Percentiles rank a stretch among this genome's conserved stretches.
Evolutionary conservation across 2,797 vertebrate species (phyloP).

Genomic region (Selene dorsalis): DNA sequence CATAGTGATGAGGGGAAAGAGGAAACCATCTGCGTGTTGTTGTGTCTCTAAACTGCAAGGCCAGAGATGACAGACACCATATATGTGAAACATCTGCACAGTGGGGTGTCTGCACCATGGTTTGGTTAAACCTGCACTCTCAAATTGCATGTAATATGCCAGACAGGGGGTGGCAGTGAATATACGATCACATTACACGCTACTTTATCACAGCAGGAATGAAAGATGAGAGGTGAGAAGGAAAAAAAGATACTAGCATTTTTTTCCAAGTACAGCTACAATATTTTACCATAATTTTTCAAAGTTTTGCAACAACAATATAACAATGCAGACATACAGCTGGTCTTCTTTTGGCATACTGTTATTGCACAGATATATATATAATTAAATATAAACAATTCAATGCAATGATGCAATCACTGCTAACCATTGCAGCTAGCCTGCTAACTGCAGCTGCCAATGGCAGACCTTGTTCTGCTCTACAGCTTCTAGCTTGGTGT

Average conservation of each 20-base stretch:
- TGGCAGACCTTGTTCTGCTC: too few relatives aligned
- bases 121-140: constrained; percentile 20
- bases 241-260: background rate
- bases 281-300: too few relatives aligned
- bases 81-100: constrained; percentile 61
- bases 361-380: too few relatives aligned
- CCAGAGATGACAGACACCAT: constrained; percentile 49
- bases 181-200: background rate
- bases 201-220: constrained; percentile 15
- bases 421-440: background rate
- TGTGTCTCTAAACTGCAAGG: constrained; percentile 47
- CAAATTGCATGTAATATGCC: constrained; percentile 14
- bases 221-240: background rate
- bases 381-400: too few relatives aligned
- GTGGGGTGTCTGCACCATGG: constrained; percentile 26
- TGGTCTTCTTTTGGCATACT: too few relatives aligned
- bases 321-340: too few relatives aligned
- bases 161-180: background rate
- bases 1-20: constrained; percentile 67
- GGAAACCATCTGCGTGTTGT: constrained; percentile 67
- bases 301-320: too few relatives aligned
- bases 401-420: too few relatives aligned
- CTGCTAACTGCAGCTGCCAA: too few relatives aligned
- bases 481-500: too few relatives aligned
- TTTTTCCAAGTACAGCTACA: background rate